These are phyloP conservation scores for Oryzias sinensis DNA, from an alignment of 2,797 vertebrate genomes.

Conservation along the genomic window DNA sequence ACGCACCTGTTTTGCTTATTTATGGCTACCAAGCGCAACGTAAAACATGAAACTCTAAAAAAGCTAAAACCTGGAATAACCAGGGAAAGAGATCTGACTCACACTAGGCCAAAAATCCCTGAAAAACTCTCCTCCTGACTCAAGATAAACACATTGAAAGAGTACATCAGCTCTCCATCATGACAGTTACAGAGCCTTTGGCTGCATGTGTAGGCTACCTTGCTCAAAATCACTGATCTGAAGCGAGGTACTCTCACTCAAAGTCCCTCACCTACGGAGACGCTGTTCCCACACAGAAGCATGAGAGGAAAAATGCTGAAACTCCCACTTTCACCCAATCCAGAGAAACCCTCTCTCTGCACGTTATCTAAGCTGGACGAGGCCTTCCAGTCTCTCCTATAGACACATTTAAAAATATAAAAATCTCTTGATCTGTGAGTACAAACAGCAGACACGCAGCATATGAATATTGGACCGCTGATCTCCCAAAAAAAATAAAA, in stretches of 20 bases:
- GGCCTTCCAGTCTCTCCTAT: slow-evolving; percentile 30
- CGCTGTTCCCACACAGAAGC: slow-evolving; percentile 60
- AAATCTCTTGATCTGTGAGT: slow-evolving; percentile 49
- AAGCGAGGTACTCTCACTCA: slow-evolving; percentile 44
- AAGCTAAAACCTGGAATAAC: slow-evolving; percentile 6
- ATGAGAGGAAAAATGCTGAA: slow-evolving; percentile 59
- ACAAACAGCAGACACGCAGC: slow-evolving; percentile 31
- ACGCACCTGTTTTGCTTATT: no score
- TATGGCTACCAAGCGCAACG: not conserved
- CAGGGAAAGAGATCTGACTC: slow-evolving; percentile 27
- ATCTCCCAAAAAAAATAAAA: slow-evolving; percentile 25
- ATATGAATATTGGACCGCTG: slow-evolving; percentile 56
- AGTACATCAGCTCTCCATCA: slow-evolving; percentile 37
- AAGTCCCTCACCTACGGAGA: slow-evolving; percentile 59
- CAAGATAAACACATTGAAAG: slow-evolving; percentile 35
- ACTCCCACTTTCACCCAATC: slow-evolving; percentile 45
- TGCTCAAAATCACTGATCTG: slow-evolving; percentile 56
- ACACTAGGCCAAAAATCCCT: slow-evolving; percentile 20
- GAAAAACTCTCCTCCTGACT: slow-evolving; percentile 26
- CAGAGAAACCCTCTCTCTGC: slow-evolving; percentile 29
- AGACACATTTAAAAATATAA: slow-evolving; percentile 58
- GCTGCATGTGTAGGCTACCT: slow-evolving; percentile 60
- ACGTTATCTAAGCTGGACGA: slow-evolving; percentile 42
- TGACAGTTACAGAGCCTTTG: slow-evolving; percentile 35
- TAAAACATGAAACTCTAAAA: slow-evolving; percentile 9